phyloP scores from a whole-genome alignment of 2,797 vertebrate species.

The Ibycter americanus region DNA sequence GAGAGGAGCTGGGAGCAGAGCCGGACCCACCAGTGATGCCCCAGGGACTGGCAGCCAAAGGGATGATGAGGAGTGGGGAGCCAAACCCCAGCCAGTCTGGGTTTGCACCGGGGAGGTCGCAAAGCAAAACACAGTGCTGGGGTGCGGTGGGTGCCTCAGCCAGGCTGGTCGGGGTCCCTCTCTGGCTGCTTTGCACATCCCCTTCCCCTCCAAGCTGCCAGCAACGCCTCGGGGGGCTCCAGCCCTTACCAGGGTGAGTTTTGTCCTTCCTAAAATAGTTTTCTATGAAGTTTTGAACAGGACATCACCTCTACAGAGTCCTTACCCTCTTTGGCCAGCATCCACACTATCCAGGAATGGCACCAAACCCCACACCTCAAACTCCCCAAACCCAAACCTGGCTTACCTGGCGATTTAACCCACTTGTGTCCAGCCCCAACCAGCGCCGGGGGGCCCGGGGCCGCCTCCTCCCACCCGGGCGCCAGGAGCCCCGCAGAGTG shows the following conservation, averaged over 20 bases:
- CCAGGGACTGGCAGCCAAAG: not conserved
- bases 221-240: not conserved
- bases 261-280: not conserved
- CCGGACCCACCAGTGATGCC: not conserved
- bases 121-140: fast-evolving
- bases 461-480: fast-evolving
- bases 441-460: fast-evolving
- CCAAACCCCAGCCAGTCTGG: not conserved
- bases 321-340: not conserved
- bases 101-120: not conserved
- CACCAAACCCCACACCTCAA: not conserved
- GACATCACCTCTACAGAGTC: not conserved
- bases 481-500: fast-evolving
- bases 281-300: not conserved
- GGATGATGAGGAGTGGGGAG: too few relatives aligned
- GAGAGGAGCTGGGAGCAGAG: not conserved
- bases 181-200: fast-evolving
- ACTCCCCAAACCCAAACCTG: not conserved
- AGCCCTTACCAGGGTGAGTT: not conserved
- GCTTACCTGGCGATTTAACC: not conserved
- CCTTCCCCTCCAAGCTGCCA: not conserved
- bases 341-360: not conserved
- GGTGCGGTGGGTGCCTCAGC: fast-evolving
- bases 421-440: not conserved
- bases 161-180: not conserved